A percentile compares a stretch with the other conserved stretches of the same genome.
Conservation (phyloP, 2,888 invertebrate species). For the Caenorhabditis wallacei region DNA sequence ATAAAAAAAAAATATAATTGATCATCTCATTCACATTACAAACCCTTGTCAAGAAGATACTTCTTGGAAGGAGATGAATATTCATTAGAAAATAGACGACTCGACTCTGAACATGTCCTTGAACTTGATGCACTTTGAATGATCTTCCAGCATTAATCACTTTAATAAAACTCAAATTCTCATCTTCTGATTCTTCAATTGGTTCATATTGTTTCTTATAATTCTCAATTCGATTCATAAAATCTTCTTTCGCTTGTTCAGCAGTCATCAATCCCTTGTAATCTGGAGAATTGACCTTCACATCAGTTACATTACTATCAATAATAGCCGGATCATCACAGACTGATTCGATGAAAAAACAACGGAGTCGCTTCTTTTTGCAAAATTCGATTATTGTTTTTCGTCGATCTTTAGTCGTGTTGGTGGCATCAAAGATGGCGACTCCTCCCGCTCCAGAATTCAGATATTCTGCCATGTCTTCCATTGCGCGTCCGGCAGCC, state of each 20-base stretch:
- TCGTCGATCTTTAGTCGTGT: constrained; percentile 88
- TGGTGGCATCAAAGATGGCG: constrained; percentile 97
- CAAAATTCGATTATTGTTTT: constrained; percentile 71
- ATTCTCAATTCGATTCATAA: constrained; percentile 92
- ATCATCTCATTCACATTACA: constrained; percentile 9
- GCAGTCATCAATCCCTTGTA: constrained; percentile 89
- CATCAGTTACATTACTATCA: constrained; percentile 93
- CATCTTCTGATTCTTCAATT: constrained; percentile 79
- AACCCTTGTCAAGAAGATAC: constrained; percentile 96
- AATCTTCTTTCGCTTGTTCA: constrained; percentile 93
- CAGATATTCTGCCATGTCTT: constrained; percentile 93
- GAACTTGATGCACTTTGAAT: constrained; percentile 85
- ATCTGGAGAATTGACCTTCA: constrained; percentile 91
- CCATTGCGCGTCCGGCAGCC: constrained; percentile 94
- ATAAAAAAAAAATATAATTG: constrained; percentile 54
- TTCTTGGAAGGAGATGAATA: constrained; percentile 96
- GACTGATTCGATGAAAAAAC: constrained; percentile 98
- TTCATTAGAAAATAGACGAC: constrained; percentile 99
- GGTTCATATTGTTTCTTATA: constrained; percentile 94
- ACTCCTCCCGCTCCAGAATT: constrained; percentile 89
- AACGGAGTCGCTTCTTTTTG: constrained; percentile 87
- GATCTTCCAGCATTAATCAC: constrained; percentile 86
- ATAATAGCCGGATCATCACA: constrained; percentile 97
- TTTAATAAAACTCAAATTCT: constrained; percentile 71
- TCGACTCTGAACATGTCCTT: constrained; percentile 93